phyloP scores from a whole-genome alignment of 2,888 invertebrate genomes.

The Gastrophysa polygoni region DNA sequence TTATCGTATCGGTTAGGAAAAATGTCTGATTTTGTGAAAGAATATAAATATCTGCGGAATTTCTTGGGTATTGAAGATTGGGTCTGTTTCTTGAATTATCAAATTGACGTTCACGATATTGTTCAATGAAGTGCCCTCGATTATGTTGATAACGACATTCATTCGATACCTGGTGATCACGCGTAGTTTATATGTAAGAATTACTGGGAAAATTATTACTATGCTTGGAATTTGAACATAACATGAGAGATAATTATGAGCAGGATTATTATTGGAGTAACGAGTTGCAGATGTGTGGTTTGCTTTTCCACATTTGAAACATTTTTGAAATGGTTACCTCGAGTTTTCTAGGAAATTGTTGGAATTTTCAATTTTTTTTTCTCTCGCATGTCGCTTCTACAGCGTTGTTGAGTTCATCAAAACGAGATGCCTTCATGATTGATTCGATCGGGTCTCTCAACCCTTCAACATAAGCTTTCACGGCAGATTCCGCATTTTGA shows the following conservation, averaged over 20 bases:
- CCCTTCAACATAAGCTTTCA: constrained; percentile 6
- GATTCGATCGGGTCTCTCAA: neutral
- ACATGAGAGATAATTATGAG: no score
- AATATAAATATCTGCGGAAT: neutral
- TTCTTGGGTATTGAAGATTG: neutral
- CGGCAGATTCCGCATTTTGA: no score
- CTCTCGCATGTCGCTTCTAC: constrained; percentile 2
- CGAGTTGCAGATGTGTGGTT: neutral
- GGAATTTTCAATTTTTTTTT: neutral
- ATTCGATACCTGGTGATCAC: neutral
- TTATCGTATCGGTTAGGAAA: neutral
- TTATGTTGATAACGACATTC: neutral
- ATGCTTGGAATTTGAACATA: neutral
- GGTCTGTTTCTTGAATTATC: neutral
- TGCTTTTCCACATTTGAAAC: neutral
- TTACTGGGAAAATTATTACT: neutral
- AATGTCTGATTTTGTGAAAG: neutral
- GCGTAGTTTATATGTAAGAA: neutral
- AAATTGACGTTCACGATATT: neutral
- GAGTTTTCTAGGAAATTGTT: no score
- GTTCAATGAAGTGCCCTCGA: neutral
- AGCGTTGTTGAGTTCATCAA: neutral
- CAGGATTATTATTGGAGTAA: neutral
- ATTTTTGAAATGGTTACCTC: no score
- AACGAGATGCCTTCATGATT: neutral